Base-by-base conservation (phyloP, 1,140 invertebrate genomes). In the Caerostris extrusa region DNA sequence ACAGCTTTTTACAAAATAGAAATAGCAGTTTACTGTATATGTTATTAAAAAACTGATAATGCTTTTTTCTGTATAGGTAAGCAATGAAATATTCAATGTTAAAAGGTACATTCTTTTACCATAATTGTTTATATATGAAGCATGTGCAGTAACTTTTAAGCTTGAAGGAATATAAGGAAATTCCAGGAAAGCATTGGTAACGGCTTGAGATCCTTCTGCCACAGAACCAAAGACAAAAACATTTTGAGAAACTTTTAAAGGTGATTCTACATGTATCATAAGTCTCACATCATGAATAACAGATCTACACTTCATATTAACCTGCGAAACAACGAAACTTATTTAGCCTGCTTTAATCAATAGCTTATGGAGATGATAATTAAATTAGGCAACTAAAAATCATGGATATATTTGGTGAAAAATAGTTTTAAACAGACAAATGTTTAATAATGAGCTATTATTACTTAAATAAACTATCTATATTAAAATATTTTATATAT, bases 241-340 rank as follows among this genome's bases (percentile, higher is more conserved):
- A 90, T 95, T 95, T 6, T 96, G 95, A n/a, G 96, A 95, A 7
- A 96, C 96, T 88, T 95, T 95, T 6, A 97, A 95, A 1, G 97
- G 97, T 71, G 96, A 95, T 50, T 96, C 94, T 3, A 96, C 97
- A 57, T 96, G 95, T 14, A 97, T 94, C 83, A 96, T 96, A 3
- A 97, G 94, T 95, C 97, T 96, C 34, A 97, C 96, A 94, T 97
- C 96, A 96, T 96, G 85, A 96, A 95, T 90, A 95, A 94, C 5
- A 67, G 93, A 83, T n/a, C 87, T 14, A 67, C 93, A 94, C 86
- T 94, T 94, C 64, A 94, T 69, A 57, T 69, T 67, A 8, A 94
- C 89, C 93, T 94, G 19, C 17, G 83, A 94, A 58, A 2, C 14
- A 34, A 58, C 3, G 8, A 5, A 60, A 67, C 64, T 14, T 67